Evolutionary conservation across 1,140 invertebrate genomes (phyloP).

Genomic region (Tribolium castaneum): DNA sequence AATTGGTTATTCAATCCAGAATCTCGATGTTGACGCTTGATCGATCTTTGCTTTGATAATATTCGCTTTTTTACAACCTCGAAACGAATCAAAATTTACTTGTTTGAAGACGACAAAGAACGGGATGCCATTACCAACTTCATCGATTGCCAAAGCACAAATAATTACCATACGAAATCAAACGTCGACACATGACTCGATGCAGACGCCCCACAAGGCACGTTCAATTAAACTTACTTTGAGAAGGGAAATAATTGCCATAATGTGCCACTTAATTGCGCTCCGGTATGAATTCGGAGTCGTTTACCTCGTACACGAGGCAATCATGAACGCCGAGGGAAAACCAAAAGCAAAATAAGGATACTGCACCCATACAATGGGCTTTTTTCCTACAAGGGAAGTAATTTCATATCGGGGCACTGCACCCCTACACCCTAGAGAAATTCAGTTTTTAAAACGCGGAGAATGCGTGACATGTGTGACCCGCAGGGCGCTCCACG

Average conservation of each 20-base stretch:
- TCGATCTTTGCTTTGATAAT: conserved; percentile 23
- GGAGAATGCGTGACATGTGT: no score
- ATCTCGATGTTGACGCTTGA: conserved; percentile 21
- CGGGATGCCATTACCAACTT: background rate
- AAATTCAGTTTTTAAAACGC: no score
- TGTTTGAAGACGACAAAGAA: background rate
- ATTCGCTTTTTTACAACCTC: background rate
- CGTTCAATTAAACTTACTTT: conserved; percentile 4
- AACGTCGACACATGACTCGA: background rate
- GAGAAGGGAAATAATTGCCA: conserved; percentile 10
- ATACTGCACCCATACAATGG: background rate
- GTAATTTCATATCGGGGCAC: no score
- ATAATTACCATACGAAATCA: conserved; percentile 16
- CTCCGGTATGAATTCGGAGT: background rate
- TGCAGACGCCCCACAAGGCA: conserved; percentile 1
- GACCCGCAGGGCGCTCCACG: no score
- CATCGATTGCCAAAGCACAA: background rate
- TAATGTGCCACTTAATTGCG: conserved; percentile 5
- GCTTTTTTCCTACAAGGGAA: background rate
- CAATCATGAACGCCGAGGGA: background rate
- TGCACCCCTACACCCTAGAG: no score
- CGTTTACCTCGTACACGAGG: background rate
- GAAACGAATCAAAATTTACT: no score
- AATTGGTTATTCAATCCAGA: conserved; percentile 30
- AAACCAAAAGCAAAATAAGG: background rate